Conservation (phyloP, 1,140 invertebrate genomes). For the Ctenoplectra terminalis region DNA sequence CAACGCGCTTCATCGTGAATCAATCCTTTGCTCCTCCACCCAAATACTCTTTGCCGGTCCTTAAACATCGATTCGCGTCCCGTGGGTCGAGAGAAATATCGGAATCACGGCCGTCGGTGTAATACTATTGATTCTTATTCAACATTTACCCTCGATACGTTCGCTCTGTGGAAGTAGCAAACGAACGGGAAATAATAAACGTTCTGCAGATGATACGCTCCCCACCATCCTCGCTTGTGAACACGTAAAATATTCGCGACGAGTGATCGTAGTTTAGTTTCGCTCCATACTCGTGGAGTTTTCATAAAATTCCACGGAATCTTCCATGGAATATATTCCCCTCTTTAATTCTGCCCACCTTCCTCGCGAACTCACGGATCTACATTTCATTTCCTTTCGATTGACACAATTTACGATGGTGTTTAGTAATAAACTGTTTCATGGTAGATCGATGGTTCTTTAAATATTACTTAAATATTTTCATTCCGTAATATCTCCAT, state of each 20-base stretch:
- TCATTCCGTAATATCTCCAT: too few species aligned
- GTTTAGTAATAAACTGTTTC: too few species aligned
- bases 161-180: background rate
- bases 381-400: background rate
- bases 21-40: background rate
- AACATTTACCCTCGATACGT: slow-evolving; percentile 10
- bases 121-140: slow-evolving; percentile 37
- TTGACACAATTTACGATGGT: background rate
- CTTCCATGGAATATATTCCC: background rate
- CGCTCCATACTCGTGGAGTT: background rate
- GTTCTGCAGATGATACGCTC: slow-evolving; percentile 5
- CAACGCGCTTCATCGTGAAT: background rate
- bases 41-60: background rate
- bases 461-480: too few species aligned
- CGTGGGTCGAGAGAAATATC: slow-evolving; percentile 6
- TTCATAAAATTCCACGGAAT: background rate
- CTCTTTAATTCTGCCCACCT: too few species aligned
- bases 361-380: too few species aligned
- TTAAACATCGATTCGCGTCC: slow-evolving; percentile 36
- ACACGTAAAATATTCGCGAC: slow-evolving; percentile 24
- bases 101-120: background rate
- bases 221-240: background rate
- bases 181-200: slow-evolving; percentile 26
- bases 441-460: too few species aligned
- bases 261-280: slow-evolving; percentile 2